These are phyloP conservation scores for Zaprionus davidi DNA, from an alignment of 1,140 invertebrate species.

Conservation along the genomic window DNA sequence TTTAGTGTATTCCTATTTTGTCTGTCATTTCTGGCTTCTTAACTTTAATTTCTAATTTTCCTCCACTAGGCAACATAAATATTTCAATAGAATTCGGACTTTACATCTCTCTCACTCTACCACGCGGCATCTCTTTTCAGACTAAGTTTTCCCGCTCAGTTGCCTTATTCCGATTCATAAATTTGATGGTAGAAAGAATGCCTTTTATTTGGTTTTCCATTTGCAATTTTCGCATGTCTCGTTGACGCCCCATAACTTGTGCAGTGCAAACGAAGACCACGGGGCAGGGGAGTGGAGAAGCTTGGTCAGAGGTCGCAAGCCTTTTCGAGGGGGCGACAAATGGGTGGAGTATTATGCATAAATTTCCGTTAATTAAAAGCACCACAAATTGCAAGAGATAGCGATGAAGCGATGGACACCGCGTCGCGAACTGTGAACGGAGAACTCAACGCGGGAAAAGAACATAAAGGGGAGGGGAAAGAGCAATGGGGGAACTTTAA, in stretches of 20 bases:
- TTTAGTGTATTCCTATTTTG: too few relatives aligned
- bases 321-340: conserved; percentile 1
- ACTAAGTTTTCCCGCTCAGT: neutral
- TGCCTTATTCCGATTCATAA: neutral
- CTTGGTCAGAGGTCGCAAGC: neutral
- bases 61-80: neutral
- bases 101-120: too few relatives aligned
- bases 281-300: neutral
- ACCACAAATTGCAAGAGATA: conserved; percentile 61
- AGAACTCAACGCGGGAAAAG: neutral
- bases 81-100: neutral
- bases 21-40: neutral
- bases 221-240: conserved; percentile 62
- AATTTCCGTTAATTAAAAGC: conserved; percentile 80
- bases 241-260: conserved; percentile 67
- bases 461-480: neutral
- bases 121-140: too few relatives aligned
- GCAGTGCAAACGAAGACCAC: conserved; percentile 14
- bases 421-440: conserved; percentile 45
- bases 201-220: conserved; percentile 46
- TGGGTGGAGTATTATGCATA: conserved; percentile 67
- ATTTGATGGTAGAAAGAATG: conserved; percentile 21
- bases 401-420: conserved; percentile 34
- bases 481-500: conserved; percentile 44
- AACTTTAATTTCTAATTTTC: neutral